Percentiles rank a stretch among this genome's conserved stretches.
Evolutionary conservation across 2,888 invertebrate genomes (phyloP).

Genomic region (Lagria hirta): DNA sequence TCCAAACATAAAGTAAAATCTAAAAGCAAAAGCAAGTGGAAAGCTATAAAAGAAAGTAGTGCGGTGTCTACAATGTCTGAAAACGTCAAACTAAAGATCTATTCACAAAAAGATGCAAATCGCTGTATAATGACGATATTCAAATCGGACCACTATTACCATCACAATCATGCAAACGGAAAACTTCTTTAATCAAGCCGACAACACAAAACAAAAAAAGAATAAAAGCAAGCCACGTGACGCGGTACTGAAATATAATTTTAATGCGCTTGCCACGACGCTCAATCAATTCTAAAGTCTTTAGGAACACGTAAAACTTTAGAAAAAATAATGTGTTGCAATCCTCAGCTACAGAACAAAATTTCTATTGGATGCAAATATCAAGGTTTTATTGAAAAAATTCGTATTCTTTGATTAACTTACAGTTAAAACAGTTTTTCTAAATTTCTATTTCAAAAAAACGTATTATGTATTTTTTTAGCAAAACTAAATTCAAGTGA

Average conservation of each 20-base stretch:
- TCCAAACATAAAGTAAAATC: constrained; percentile 17
- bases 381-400: too few relatives aligned
- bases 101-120: constrained; percentile 34
- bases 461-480: too few relatives aligned
- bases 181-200: constrained; percentile 34
- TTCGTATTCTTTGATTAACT: too few relatives aligned
- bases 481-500: too few relatives aligned
- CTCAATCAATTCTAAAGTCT: constrained; percentile 10
- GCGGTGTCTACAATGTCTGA: constrained; percentile 1
- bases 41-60: constrained; percentile 20
- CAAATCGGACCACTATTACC: constrained; percentile 31
- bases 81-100: constrained; percentile 22
- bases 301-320: too few relatives aligned
- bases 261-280: constrained; percentile 5
- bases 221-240: constrained; percentile 9
- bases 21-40: constrained; percentile 14
- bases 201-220: constrained; percentile 6
- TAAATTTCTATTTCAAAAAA: too few relatives aligned
- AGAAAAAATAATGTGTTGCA: too few relatives aligned
- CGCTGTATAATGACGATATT: constrained; percentile 34
- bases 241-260: constrained; percentile 18
- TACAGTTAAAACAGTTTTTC: too few relatives aligned
- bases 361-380: too few relatives aligned
- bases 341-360: too few relatives aligned
- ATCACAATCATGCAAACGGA: constrained; percentile 33